Evolutionary conservation across 37 sponge, comb jelly and placozoan species (phyloP).

Genomic region (Crambe crambe): DNA sequence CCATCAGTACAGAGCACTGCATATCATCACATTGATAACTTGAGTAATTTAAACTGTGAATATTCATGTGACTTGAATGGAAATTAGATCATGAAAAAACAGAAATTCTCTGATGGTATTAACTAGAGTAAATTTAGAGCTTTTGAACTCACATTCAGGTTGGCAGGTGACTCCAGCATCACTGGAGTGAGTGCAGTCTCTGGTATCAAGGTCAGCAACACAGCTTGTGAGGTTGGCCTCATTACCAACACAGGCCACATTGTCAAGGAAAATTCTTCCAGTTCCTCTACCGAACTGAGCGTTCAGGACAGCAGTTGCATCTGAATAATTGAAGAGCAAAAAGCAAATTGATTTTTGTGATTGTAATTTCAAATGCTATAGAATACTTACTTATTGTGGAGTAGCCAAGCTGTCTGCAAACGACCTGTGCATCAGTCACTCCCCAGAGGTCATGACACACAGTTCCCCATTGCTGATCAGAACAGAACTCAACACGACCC

Average conservation of each 20-base stretch:
- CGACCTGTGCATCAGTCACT: background rate
- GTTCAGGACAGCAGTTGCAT: background rate
- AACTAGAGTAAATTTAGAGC: too few relatives aligned
- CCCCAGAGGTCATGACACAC: slow-evolving; percentile 34
- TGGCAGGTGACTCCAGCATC: slow-evolving; percentile 26
- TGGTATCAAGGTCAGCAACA: background rate
- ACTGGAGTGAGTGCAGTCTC: slow-evolving; percentile 9
- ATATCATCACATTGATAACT: background rate
- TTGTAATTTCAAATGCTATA: background rate
- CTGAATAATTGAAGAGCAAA: background rate
- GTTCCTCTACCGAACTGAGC: slow-evolving; percentile 18
- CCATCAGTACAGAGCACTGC: background rate
- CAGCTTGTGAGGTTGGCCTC: slow-evolving; percentile 8
- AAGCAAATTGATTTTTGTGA: too few relatives aligned
- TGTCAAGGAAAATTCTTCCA: slow-evolving; percentile 11
- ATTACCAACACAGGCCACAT: slow-evolving; percentile 19
- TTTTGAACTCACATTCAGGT: slow-evolving; percentile 1
- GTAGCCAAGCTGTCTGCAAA: slow-evolving; percentile 36
- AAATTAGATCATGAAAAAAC: too few relatives aligned
- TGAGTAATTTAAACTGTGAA: background rate
- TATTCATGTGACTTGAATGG: background rate
- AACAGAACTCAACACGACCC: slow-evolving; percentile 26
- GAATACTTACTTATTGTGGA: slow-evolving; percentile 9
- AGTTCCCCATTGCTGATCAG: slow-evolving; percentile 17
- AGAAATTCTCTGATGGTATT: too few relatives aligned